phyloP scores from a whole-genome alignment of 2,797 vertebrate genomes.

The Tauraco hartlaubi region DNA sequence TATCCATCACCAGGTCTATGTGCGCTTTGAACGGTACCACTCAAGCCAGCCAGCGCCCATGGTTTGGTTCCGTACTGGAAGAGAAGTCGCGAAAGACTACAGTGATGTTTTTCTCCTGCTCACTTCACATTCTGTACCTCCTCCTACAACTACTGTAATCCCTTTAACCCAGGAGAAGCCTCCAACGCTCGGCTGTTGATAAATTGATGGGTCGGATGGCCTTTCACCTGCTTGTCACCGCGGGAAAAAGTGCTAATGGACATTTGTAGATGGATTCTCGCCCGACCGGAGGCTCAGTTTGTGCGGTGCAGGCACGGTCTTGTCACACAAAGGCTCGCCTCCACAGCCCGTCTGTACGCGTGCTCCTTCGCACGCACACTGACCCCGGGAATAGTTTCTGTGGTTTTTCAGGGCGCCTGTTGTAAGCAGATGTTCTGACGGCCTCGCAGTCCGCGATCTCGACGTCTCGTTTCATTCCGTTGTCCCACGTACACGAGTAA shows the following conservation, averaged over 20 bases:
- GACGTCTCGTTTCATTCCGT: not conserved
- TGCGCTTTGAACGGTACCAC: not conserved
- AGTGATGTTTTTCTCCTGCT: not conserved
- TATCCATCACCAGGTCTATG: not conserved
- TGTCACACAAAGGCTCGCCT: not conserved
- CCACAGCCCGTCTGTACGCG: not conserved
- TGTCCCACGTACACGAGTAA: not conserved
- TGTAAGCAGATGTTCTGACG: not conserved
- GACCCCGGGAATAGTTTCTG: not conserved
- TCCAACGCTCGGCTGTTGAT: not conserved
- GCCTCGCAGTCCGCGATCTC: not conserved
- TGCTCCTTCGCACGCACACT: not conserved
- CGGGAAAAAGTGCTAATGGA: constrained; percentile 39
- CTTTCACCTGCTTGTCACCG: constrained; percentile 8
- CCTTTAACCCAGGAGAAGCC: constrained; percentile 10
- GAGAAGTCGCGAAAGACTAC: not conserved
- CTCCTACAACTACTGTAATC: not conserved
- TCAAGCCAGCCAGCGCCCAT: not conserved
- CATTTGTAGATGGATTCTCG: constrained; percentile 13
- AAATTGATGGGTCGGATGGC: constrained; percentile 8
- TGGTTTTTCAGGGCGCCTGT: not conserved
- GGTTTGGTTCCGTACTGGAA: not conserved
- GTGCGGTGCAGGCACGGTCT: not conserved
- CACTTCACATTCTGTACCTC: not conserved
- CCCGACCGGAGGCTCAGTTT: not conserved